phyloP scores from a whole-genome alignment of 2,888 invertebrate species.

The Pyrrhia umbra region DNA sequence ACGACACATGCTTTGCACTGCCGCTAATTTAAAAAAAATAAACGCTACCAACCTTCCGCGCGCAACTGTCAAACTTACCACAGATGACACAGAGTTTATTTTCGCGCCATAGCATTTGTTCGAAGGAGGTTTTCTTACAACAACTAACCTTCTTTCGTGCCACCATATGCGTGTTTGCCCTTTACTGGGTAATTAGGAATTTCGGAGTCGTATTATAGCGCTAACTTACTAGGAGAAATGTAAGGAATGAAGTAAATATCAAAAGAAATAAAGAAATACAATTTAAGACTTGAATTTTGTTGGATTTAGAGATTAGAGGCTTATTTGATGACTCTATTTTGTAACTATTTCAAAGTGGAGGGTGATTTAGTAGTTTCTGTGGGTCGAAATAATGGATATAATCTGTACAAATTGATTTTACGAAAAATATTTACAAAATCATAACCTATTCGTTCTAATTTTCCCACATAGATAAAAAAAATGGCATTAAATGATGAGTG shows the following conservation, averaged over 20 bases:
- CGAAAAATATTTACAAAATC: too few relatives aligned
- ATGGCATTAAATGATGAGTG: too few relatives aligned
- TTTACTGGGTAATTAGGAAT: constrained; percentile 76
- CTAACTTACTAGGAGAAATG: constrained; percentile 56
- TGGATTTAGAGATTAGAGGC: neutral
- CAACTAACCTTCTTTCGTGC: constrained; percentile 71
- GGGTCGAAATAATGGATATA: too few relatives aligned
- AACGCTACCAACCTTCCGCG: constrained; percentile 41
- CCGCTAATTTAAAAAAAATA: constrained; percentile 69
- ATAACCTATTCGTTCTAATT: too few relatives aligned
- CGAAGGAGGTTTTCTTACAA: constrained; percentile 58
- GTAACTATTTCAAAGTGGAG: neutral
- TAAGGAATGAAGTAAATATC: constrained; percentile 57
- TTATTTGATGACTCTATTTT: neutral
- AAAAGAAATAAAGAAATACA: constrained; percentile 57
- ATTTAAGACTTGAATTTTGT: constrained; percentile 27
- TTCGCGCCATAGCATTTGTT: constrained; percentile 25
- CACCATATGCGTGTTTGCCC: constrained; percentile 76
- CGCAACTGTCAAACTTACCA: constrained; percentile 58
- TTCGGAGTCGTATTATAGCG: constrained; percentile 59
- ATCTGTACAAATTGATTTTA: too few relatives aligned
- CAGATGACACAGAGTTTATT: constrained; percentile 44
- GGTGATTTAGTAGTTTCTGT: neutral
- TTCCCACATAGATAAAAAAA: too few relatives aligned
- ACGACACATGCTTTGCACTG: constrained; percentile 71